Evolutionary conservation across 2,888 invertebrate species (phyloP), one percentile per base, ranked within the genome.

Genomic region (Habrosyne pyritoides): DNA sequence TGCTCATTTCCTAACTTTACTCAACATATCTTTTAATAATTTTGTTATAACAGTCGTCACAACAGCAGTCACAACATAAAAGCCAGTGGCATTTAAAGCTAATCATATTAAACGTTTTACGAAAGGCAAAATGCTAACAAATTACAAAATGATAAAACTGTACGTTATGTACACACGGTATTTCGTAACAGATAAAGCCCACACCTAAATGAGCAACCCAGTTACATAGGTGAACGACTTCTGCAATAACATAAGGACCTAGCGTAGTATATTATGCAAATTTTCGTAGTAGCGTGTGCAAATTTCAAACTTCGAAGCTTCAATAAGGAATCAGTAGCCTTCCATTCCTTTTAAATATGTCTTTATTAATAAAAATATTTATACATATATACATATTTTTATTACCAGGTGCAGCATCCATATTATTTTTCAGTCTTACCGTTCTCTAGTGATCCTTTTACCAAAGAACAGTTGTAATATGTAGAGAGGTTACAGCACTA

Each of bases 171-270:
- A 49, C n/a, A 57, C 55, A 58, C 53, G 42, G 55, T 46, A 47
- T 76, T 72, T 78, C 63, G 62, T 67, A 73, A 80, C 64, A 21
- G 50, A 50, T 50, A 71, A 73, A 64, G 64, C 74, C 74, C 73
- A 70, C 78, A 71, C 73, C 69, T 58, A 66, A 64, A 59, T 55
- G 22, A 65, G 42, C 63, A 76, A 77, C 81, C 83, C 59, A 83
- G 71, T 72, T 83, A 71, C 80, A 83, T 78, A 77, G 71, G 67
- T 69, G 63, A 80, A 72, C 67, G 57, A 73, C 71, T 76, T 76
- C 60, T 58, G 72, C 69, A 77, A 78, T 69, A 64, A 59, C 59
- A 63, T 63, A 61, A 50, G 55, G 57, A 61, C 56, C 63, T 66
- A 60, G 58, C 33, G 50, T 21, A 53, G 53, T 52, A 56, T 54